Evolutionary conservation across 2,888 invertebrate species (phyloP).

Genomic region (Lydus trimaculatus): DNA sequence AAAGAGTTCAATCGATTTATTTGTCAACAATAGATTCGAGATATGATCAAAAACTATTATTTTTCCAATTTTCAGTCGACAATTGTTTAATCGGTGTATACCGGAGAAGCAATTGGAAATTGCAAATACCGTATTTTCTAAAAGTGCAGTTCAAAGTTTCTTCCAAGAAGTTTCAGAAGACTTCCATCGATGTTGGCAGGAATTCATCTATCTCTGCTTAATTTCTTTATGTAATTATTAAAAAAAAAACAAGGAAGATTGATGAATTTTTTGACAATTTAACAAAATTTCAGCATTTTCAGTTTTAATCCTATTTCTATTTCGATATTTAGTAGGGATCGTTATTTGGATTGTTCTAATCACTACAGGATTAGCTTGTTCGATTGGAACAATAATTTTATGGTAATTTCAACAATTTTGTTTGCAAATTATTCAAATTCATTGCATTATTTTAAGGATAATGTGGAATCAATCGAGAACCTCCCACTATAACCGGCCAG

Average conservation of each 20-base stretch:
- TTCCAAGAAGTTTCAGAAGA: constrained; percentile 68
- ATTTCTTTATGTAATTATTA: constrained; percentile 66
- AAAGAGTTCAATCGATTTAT: not conserved
- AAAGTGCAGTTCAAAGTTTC: constrained; percentile 63
- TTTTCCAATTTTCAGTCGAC: constrained; percentile 56
- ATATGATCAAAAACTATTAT: not conserved
- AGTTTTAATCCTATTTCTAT: constrained; percentile 63
- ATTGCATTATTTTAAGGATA: constrained; percentile 59
- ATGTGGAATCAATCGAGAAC: constrained; percentile 58
- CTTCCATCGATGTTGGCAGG: constrained; percentile 66
- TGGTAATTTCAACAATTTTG: constrained; percentile 60
- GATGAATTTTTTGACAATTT: not conserved
- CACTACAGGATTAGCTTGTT: constrained; percentile 62
- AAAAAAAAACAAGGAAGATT: constrained; percentile 9
- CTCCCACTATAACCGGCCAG: constrained; percentile 37
- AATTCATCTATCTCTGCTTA: constrained; percentile 67
- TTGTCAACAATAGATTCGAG: not conserved
- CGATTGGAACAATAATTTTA: constrained; percentile 65
- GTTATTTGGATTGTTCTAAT: constrained; percentile 70
- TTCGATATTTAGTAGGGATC: constrained; percentile 66
- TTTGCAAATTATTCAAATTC: no score
- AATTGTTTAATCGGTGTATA: constrained; percentile 65
- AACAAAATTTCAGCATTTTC: constrained; percentile 63
- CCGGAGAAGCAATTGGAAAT: constrained; percentile 57
- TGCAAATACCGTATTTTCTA: constrained; percentile 60